A percentile compares a stretch with the other conserved stretches of the same genome.
Evolutionary conservation across 2,797 vertebrate genomes (phyloP).

Genomic region (Pterois miles): DNA sequence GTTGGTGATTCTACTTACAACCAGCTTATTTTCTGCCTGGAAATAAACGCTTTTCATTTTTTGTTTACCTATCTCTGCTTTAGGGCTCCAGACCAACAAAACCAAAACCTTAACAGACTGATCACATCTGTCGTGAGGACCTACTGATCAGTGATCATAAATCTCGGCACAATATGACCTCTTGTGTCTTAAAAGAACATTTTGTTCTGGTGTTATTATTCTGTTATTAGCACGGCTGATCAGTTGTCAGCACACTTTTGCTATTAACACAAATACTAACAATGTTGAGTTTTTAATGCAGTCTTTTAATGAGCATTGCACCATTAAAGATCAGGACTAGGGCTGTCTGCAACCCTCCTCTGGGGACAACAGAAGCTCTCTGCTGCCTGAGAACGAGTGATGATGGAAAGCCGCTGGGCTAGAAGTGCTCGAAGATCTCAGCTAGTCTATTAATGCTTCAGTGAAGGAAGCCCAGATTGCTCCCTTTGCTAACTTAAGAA

Average conservation of each 20-base stretch:
- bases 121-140: no score
- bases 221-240: neutral
- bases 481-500: neutral
- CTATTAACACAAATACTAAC: neutral
- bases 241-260: neutral
- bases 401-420: neutral
- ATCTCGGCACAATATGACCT: neutral
- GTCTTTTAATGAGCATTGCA: neutral
- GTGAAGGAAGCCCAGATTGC: neutral
- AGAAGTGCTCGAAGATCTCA: neutral
- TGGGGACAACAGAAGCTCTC: neutral
- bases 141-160: no score
- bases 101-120: no score
- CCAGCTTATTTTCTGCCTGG: no score
- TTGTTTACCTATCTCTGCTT: no score
- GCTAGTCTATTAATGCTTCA: neutral
- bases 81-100: no score
- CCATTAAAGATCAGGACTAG: neutral
- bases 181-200: neutral
- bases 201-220: neutral
- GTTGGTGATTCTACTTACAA: no score
- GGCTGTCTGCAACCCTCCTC: neutral
- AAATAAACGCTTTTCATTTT: no score
- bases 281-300: neutral
- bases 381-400: neutral